Evolutionary conservation across 2,113 vertebrate species (phyloP).

Genomic region (Chitala chitala): DNA sequence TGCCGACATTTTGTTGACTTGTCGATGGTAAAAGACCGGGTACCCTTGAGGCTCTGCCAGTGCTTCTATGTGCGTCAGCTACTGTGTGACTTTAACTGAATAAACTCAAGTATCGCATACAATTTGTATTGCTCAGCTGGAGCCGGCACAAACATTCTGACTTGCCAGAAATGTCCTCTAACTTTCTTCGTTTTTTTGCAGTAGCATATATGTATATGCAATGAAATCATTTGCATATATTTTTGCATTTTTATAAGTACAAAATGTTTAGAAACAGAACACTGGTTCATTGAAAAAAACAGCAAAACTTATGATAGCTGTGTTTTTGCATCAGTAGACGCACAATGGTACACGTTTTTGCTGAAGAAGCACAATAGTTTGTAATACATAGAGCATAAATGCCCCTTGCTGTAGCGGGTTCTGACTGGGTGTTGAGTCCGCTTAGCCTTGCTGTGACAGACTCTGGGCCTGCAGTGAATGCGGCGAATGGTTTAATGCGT

Average conservation of each 20-base stretch:
- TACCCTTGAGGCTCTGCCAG: conserved; percentile 38
- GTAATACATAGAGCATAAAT: no score
- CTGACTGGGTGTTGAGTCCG: no score
- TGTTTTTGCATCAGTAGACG: no score
- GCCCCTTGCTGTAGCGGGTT: no score
- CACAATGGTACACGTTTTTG: no score
- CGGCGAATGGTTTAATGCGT: no score
- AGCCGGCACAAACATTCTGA: conserved; percentile 20
- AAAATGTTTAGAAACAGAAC: neutral
- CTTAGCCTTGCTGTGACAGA: no score
- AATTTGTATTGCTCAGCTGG: conserved; percentile 21
- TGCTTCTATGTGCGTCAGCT: conserved; percentile 20
- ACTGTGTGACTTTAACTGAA: conserved; percentile 28
- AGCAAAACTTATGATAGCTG: no score
- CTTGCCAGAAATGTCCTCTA: neutral
- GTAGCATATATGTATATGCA: neutral
- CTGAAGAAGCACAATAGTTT: no score
- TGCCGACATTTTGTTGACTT: conserved; percentile 41
- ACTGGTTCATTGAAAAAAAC: no score
- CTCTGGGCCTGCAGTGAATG: no score
- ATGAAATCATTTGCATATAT: neutral
- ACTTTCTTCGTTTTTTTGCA: neutral
- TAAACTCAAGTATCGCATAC: conserved; percentile 23
- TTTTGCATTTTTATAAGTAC: neutral
- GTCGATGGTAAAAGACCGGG: conserved; percentile 50